Conservation (phyloP, 2,888 invertebrate species). For the Scaptomyza flava region DNA sequence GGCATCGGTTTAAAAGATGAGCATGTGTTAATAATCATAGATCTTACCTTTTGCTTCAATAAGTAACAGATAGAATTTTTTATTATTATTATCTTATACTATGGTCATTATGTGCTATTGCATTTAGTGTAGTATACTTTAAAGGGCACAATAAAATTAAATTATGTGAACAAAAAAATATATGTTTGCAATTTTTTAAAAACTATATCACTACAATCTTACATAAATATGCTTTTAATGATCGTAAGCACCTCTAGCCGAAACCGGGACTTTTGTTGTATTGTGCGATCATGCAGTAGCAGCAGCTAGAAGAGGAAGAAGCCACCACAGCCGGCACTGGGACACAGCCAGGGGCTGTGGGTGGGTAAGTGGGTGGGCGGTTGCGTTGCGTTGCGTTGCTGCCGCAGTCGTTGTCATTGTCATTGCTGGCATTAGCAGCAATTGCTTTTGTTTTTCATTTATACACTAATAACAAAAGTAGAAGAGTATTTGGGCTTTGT, state of each 20-base stretch:
- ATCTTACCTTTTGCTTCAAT: neutral
- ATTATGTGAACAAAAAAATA: no score
- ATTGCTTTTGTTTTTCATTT: conserved; percentile 24
- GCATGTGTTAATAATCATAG: conserved; percentile 6
- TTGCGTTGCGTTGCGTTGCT: conserved; percentile 11
- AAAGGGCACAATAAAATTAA: neutral
- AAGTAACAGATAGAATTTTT: no score
- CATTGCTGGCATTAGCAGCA: conserved; percentile 4
- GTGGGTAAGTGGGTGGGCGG: conserved; percentile 30
- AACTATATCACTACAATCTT: neutral
- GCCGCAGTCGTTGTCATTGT: conserved; percentile 11
- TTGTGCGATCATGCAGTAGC: conserved; percentile 36
- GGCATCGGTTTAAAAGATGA: conserved; percentile 29
- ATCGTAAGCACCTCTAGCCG: conserved; percentile 42
- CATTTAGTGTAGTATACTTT: conserved; percentile 23
- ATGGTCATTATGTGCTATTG: neutral
- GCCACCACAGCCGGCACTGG: neutral
- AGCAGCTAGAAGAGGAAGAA: conserved; percentile 22
- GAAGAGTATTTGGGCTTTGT: neutral
- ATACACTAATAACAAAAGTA: neutral
- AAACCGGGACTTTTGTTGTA: conserved; percentile 34
- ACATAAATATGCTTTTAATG: neutral
- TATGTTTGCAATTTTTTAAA: neutral
- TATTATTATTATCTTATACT: neutral
- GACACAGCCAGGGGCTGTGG: conserved; percentile 22